A percentile compares a stretch with the other conserved stretches of the same genome.
Conservation (phyloP, 2,888 invertebrate genomes). For the Ethmia dodecea region DNA sequence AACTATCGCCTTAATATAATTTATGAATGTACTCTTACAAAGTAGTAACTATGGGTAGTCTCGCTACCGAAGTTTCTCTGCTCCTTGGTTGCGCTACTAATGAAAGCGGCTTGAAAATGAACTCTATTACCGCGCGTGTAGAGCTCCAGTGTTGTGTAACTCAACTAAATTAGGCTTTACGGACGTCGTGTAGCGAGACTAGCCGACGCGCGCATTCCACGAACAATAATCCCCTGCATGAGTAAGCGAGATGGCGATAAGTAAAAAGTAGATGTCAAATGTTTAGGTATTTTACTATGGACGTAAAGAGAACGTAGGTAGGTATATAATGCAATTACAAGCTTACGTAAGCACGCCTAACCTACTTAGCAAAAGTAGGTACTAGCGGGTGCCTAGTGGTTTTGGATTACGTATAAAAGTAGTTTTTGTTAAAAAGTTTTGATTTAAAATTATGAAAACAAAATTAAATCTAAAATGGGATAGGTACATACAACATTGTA, state of each 20-base stretch:
- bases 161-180: conserved; percentile 38
- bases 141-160: conserved; percentile 18
- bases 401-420: no score
- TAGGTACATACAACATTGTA: no score
- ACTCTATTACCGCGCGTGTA: conserved; percentile 31
- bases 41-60: conserved; percentile 68
- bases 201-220: conserved; percentile 75
- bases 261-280: conserved; percentile 74
- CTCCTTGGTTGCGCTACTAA: conserved; percentile 22
- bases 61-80: conserved; percentile 41
- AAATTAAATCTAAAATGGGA: no score
- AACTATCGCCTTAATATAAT: conserved; percentile 37
- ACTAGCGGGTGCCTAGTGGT: conserved; percentile 25
- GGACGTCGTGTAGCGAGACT: conserved; percentile 55
- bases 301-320: conserved; percentile 65
- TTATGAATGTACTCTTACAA: conserved; percentile 70
- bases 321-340: conserved; percentile 68
- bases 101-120: conserved; percentile 26
- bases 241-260: conserved; percentile 59
- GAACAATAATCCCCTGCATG: conserved; percentile 63
- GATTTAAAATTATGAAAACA: no score
- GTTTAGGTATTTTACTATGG: conserved; percentile 73
- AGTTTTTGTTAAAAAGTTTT: no score
- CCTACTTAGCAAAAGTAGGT: conserved; percentile 49
- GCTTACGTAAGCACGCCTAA: conserved; percentile 64